A percentile compares a stretch with the other conserved stretches of the same genome.
These are phyloP conservation scores for Lordiphosa andalusiaca DNA, from an alignment of 2,888 invertebrate genomes.

Conservation along the genomic window DNA sequence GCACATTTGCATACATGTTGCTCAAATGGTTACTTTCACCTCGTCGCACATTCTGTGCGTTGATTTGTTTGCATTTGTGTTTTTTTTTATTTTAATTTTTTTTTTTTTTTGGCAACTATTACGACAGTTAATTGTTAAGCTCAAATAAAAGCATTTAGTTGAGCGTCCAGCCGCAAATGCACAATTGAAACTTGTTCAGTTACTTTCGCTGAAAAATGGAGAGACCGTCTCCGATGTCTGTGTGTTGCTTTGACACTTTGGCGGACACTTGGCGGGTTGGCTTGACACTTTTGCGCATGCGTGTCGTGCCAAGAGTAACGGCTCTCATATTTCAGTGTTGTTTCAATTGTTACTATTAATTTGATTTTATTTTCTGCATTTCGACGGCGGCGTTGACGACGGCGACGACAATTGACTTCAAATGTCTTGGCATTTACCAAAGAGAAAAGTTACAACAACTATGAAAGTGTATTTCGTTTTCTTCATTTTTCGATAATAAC, in stretches of 20 bases:
- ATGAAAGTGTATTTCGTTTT: constrained; percentile 42
- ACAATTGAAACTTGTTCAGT: constrained; percentile 70
- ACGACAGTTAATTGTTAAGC: constrained; percentile 55
- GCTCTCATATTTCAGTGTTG: constrained; percentile 50
- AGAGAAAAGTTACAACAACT: constrained; percentile 57
- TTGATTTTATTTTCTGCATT: constrained; percentile 61
- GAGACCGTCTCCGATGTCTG: constrained; percentile 2
- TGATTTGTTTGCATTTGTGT: constrained; percentile 3
- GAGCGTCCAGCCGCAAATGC: constrained; percentile 18
- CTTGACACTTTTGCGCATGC: constrained; percentile 28
- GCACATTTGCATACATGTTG: neutral
- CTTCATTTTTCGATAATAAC: constrained; percentile 65
- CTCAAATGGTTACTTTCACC: constrained; percentile 39
- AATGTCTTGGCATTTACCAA: constrained; percentile 55
- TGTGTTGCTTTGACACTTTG: constrained; percentile 21
- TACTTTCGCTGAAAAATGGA: constrained; percentile 74
- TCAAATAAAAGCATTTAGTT: constrained; percentile 50
- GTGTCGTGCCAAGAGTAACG: constrained; percentile 20
- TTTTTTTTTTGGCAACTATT: constrained; percentile 66
- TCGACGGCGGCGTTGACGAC: constrained; percentile 8
- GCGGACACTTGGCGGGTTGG: too few species aligned
- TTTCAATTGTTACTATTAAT: constrained; percentile 67
- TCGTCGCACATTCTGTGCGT: constrained; percentile 40
- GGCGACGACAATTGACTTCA: constrained; percentile 65
- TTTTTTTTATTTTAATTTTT: constrained; percentile 23